Evolutionary conservation across 2,113 vertebrate genomes (phyloP).

Genomic region (Heterocephalus glaber): DNA sequence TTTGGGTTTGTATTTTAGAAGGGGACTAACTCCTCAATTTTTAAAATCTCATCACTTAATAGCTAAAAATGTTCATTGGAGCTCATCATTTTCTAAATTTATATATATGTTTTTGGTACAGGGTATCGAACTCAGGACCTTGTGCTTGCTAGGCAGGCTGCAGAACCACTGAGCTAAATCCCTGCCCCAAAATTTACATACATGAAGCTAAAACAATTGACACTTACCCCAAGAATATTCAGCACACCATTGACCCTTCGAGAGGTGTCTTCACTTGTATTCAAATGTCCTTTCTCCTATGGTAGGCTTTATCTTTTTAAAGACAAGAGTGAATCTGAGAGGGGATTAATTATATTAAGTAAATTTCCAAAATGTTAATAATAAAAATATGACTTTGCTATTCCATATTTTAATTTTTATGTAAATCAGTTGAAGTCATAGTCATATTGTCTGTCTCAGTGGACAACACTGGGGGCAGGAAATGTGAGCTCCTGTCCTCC

Average conservation of each 20-base stretch:
- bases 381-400: not conserved
- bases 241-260: not conserved
- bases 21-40: not conserved
- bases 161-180: too few species aligned
- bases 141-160: too few species aligned
- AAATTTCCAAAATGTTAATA: not conserved
- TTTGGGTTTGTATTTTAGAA: not conserved
- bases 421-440: not conserved
- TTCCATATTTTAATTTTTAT: not conserved
- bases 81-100: not conserved
- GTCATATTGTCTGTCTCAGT: not conserved
- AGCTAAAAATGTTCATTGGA: not conserved
- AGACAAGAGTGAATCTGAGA: not conserved
- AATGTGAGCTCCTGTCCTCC: not conserved
- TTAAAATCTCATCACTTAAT: not conserved
- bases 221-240: not conserved
- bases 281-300: not conserved
- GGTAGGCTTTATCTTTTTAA: not conserved
- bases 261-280: not conserved
- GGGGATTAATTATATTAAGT: not conserved
- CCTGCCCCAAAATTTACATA: too few species aligned
- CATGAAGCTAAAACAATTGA: not conserved
- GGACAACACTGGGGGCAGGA: fast-evolving
- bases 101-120: too few species aligned
- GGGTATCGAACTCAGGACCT: too few species aligned